Base-by-base conservation (phyloP, 1,140 invertebrate species). In the Anthonomus grandis region DNA sequence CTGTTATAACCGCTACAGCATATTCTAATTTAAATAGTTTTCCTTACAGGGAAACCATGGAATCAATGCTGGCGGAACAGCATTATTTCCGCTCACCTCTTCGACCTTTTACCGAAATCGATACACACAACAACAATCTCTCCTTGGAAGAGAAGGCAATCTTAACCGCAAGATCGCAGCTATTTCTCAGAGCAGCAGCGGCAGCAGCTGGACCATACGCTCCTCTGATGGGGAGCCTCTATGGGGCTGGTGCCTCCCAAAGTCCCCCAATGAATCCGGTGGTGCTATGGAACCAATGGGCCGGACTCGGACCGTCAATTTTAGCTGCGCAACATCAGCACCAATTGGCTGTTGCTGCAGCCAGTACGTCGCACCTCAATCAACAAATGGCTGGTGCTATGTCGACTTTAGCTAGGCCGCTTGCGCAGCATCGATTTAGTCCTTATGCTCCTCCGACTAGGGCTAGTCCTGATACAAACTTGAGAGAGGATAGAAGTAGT, bases 11-110 rank as follows among this genome's bases (percentile, higher is more conserved):
- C n/a, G n/a, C 19, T 59, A 36, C 36, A 54, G 34, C 39, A 36
- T 41, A 13, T 22, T 27, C 44, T 59, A 49, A 37, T 57, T 57
- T 52, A n/a, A 50, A 36, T 46, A 62, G 62, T 65, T 66, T 64
- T 57, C 61, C 66, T 68, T 70, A 44, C 80, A 90, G 86, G 75
- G 86, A 89, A 73, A 90, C 86, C 19, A 90, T 89, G 87, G 86
- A 89, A 70, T 87, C 86, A 12, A 88, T 89, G 86, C 66, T 89
- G 55, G 86, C 85, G 12, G 87, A 89, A 67, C 86, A 88, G 70
- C 85, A 88, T 57, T 83, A 86, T 56, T 72, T 87, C 53, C 81
- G 86, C 41, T 86, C 86, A 52, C 86, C 85, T 0, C 75, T 88
- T 34, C 80, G 86, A 27, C 84, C 86, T 1, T 89, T 88, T 70